These are phyloP conservation scores for Thyatira batis DNA, from an alignment of 2,888 invertebrate genomes.

Conservation along the genomic window DNA sequence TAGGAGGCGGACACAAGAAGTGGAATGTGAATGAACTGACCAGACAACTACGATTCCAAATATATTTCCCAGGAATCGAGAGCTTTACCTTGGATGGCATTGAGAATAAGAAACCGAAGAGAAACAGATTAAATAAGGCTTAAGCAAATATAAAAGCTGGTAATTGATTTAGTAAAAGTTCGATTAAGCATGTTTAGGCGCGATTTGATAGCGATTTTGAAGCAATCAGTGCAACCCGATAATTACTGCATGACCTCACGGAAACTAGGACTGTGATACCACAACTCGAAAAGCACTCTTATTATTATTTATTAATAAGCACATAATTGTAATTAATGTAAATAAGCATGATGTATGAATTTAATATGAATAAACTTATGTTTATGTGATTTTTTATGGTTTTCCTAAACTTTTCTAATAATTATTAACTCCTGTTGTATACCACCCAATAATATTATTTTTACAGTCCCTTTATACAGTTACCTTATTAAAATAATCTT, in stretches of 20 bases:
- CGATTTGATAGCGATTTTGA: constrained; percentile 13
- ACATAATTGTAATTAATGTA: constrained; percentile 56
- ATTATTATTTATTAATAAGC: constrained; percentile 53
- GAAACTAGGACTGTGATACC: constrained; percentile 69
- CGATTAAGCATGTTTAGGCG: background rate
- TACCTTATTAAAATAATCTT: no score
- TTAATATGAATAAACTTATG: constrained; percentile 40
- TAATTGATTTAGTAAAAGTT: background rate
- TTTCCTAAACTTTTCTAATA: background rate
- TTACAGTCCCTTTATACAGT: no score
- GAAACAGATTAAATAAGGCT: background rate
- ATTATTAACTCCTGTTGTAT: no score
- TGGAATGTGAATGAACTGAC: background rate
- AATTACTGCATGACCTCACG: constrained; percentile 26
- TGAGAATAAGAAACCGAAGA: background rate
- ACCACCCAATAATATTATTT: no score
- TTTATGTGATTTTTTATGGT: constrained; percentile 17
- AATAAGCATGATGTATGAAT: constrained; percentile 61
- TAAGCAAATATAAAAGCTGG: background rate
- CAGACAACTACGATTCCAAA: background rate
- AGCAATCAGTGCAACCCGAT: constrained; percentile 12
- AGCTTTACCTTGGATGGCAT: background rate
- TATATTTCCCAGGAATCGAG: background rate
- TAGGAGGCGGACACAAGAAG: background rate
- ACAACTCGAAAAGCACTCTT: constrained; percentile 59